Evolutionary conservation across 2,797 vertebrate genomes (phyloP).

Genomic region (Cryptoprocta ferox): DNA sequence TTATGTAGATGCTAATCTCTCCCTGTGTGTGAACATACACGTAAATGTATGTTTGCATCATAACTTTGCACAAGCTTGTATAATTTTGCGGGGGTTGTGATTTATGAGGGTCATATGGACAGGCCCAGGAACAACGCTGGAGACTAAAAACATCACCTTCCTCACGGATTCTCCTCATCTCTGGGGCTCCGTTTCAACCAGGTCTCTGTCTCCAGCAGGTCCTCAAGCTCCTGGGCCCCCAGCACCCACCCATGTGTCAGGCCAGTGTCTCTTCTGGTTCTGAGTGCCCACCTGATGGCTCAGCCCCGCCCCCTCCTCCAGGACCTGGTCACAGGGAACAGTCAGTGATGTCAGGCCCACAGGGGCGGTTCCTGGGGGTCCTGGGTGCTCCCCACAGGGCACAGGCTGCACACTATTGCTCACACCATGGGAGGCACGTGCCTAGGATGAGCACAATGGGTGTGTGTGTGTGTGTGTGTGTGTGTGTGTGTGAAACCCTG

Average conservation of each 20-base stretch:
- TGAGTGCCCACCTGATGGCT: background rate
- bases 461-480: background rate
- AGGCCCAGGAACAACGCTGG: rapidly evolving
- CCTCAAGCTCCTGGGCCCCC: background rate
- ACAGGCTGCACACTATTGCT: background rate
- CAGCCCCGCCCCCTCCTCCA: background rate
- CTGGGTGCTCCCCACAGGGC: background rate
- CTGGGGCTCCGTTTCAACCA: rapidly evolving
- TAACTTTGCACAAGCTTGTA: background rate
- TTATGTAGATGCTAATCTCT: rapidly evolving
- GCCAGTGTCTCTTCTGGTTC: background rate
- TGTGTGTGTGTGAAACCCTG: too few relatives aligned
- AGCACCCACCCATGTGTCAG: background rate
- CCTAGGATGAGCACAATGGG: background rate
- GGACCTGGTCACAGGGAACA: background rate
- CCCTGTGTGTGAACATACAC: background rate
- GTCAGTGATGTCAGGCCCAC: background rate
- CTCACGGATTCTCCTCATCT: rapidly evolving
- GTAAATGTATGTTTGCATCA: background rate
- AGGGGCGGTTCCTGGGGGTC: background rate
- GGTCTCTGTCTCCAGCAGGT: background rate
- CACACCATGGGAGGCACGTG: rapidly evolving
- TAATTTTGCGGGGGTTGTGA: background rate
- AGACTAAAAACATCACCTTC: background rate
- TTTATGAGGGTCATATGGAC: background rate